Base-by-base conservation (phyloP, 2,797 vertebrate species). In the Leucoraja ocellata region DNA sequence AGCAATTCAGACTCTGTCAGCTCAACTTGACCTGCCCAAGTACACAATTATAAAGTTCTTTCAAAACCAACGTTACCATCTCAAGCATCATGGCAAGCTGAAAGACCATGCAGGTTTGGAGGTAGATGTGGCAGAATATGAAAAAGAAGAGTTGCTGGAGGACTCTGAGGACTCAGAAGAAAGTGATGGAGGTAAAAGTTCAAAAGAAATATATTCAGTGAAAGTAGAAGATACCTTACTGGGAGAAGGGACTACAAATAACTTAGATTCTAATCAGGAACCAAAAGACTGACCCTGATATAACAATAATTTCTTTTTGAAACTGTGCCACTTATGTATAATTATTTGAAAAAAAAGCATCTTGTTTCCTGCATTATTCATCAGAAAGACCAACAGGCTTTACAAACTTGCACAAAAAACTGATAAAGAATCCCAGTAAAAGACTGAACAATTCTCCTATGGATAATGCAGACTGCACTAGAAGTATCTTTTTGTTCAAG, bases 21-120 rank as follows among this genome's bases (percentile, higher is more conserved):
- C 98, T 93, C 98, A 99, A 94, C 97, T 99, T 68, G 98, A 98
- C 94, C 97, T 99, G 80, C 97, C 98, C 95, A 98, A 97, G 96
- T 98, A 98, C 96, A 97, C 97, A 95, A 98, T 99, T 96, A 97
- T 97, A 94, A 97, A 97, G 95, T 99, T 99, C 97, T 99, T 99
- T 96, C 98, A 97, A 96, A 98, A 98, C 96, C 98, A 99, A 95
- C 96, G 97, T 93, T 97, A 96, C 76, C 96, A 98, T 95, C 95
- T 98, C 93, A 97, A 97, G 95, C 96, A 96, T 94, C 96, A 98
- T 0, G 97, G 97, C 94, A 98, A 98, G 94, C 97, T 97, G 95
- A 97, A 98, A 95, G 98, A 98, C 97, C 97, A 98, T 96, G 97
- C 98, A 0, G 98, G 97, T 93, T 96, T 98, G 93, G 98, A 99